These are phyloP conservation scores for Eilema sororculum DNA, from an alignment of 2,888 invertebrate species.

Conservation along the genomic window DNA sequence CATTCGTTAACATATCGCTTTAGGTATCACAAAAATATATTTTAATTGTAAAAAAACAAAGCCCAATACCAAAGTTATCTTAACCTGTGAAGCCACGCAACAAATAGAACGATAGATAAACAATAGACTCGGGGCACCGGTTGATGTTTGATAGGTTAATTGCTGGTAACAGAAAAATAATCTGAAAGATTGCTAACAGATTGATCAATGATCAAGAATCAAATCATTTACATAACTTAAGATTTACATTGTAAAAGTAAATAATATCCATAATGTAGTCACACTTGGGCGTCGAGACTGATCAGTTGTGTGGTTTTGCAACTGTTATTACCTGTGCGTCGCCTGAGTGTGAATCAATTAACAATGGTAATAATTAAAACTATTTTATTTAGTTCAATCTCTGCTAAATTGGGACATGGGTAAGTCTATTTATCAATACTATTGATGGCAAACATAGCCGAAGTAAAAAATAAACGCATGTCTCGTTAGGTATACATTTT, in stretches of 20 bases:
- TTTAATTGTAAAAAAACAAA: too few species aligned
- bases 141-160: too few species aligned
- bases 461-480: neutral
- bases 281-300: neutral
- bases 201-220: neutral
- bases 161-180: neutral
- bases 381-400: neutral
- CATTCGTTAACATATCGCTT: neutral
- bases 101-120: too few species aligned
- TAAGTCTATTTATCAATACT: neutral
- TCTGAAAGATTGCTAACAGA: neutral
- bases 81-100: fast-evolving
- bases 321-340: neutral
- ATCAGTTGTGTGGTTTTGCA: neutral
- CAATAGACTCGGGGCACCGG: too few species aligned
- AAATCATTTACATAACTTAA: neutral
- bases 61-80: too few species aligned
- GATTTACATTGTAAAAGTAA: neutral
- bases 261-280: neutral
- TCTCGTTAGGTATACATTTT: too few species aligned
- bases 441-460: neutral
- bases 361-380: neutral
- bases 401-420: neutral
- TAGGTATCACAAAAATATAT: neutral
- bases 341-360: neutral